Evolutionary conservation across 2,797 vertebrate genomes (phyloP).

Genomic region (Molossus alvarezi): DNA sequence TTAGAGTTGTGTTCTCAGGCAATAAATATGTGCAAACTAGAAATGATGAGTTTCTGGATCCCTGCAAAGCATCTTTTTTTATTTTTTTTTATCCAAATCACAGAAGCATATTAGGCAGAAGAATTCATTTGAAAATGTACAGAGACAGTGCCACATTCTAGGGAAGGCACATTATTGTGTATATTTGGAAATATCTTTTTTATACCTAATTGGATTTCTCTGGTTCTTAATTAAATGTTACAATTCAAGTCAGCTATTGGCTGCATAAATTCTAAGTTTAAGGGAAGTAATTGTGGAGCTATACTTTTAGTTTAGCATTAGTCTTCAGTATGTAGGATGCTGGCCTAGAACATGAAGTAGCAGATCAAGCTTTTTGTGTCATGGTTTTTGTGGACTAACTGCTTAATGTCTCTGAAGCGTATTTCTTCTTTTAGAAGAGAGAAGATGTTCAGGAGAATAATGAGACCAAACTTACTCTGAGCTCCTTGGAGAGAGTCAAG

Average conservation of each 20-base stretch:
- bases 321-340: conserved; percentile 27
- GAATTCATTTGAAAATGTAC: conserved; percentile 65
- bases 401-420: conserved; percentile 52
- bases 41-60: conserved; percentile 67
- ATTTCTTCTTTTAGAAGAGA: background rate
- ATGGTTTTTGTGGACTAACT: background rate
- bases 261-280: conserved; percentile 31
- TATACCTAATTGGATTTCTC: conserved; percentile 65
- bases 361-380: background rate
- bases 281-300: background rate
- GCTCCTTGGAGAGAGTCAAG: background rate
- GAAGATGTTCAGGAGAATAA: background rate
- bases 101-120: conserved; percentile 33
- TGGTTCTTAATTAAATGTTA: conserved; percentile 80
- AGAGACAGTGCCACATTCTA: conserved; percentile 3
- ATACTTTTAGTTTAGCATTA: conserved; percentile 7
- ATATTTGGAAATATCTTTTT: conserved; percentile 71
- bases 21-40: conserved; percentile 58
- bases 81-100: background rate
- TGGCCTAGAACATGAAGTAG: background rate
- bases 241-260: conserved; percentile 61
- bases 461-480: conserved; percentile 9
- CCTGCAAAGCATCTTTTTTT: background rate
- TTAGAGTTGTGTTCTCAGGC: conserved; percentile 70
- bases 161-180: conserved; percentile 22